Percentiles rank a stretch among this genome's conserved stretches.
Evolutionary conservation across 2,113 vertebrate species (phyloP).

Genomic region (Odocoileus hemionus): DNA sequence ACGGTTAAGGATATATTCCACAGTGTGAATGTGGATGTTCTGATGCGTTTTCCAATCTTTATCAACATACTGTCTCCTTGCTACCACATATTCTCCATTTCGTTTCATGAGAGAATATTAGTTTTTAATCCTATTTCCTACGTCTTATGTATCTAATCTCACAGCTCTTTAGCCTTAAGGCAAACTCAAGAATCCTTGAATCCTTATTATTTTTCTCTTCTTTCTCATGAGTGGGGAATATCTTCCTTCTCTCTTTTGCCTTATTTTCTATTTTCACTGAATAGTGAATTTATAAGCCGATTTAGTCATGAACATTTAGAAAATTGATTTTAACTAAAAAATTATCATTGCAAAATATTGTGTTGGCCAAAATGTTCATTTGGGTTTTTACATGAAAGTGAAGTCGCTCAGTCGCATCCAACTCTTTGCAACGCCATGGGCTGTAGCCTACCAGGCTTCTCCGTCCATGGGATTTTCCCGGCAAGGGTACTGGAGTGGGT

Average conservation of each 20-base stretch:
- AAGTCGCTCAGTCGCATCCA: no score
- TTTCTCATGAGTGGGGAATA: neutral
- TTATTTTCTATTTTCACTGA: neutral
- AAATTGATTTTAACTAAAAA: neutral
- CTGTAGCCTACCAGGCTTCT: no score
- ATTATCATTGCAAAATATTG: neutral
- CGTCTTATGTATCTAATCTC: neutral
- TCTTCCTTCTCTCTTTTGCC: neutral
- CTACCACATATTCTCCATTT: neutral
- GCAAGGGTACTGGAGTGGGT: no score
- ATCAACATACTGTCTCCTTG: neutral
- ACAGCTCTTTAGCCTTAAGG: neutral
- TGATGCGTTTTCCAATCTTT: neutral
- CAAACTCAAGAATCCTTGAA: neutral
- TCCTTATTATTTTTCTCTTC: neutral
- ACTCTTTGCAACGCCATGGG: no score
- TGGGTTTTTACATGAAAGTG: neutral
- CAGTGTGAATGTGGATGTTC: neutral
- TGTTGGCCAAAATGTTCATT: neutral
- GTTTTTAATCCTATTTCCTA: neutral
- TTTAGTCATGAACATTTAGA: neutral
- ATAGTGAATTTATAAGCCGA: neutral
- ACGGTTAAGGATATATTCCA: neutral
- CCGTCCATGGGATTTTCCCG: no score
- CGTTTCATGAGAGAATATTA: neutral